Evolutionary conservation across 1,140 invertebrate genomes (phyloP), one percentile per base, ranked within the genome.

Genomic region (Drosophila carrolli): DNA sequence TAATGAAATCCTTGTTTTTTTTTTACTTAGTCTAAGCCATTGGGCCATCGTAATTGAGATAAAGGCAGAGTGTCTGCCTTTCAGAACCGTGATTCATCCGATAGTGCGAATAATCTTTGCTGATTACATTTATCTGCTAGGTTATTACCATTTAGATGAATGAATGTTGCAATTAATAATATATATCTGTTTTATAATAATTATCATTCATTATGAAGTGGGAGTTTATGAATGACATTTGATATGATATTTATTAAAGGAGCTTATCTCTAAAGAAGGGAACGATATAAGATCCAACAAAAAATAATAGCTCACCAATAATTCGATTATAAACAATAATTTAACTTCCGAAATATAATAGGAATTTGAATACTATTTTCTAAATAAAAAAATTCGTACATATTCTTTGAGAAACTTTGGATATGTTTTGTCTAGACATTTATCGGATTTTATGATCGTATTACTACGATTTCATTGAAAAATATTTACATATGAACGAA

Each of bases 1-100:
- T 58, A 60, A 60, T 40, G 46, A 58, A 72, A 57, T 41, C 38
- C 46, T 50, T 10, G 23, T 37, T 8, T 19, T n/a, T 38, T 48
- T n/a, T 11, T 4, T 4, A 47, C 23, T 67, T 38, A 38, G 35
- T 67, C 35, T 67, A 6, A 68, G 32, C 19, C 44, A 58, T 72
- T 62, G n/a, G 54, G 14, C 54, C 54, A 62, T 57, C 37, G 29
- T 16, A 19, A 23, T 9, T 10, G 23, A 38, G 62, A 47, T 63
- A 63, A 23, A 32, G 29, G 7, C 5, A 2, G 11, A 63, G 32
- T 46, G 29, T 37, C 4, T 14, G 53, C 57, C 58, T 59, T 41
- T 14, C 60, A 40, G 19, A n/a, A 8, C 0, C 0, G 3, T 71
- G 67, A 71, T 71, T 70, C 66, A 71, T 57, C 29, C 14, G 29